Evolutionary conservation across 2,113 vertebrate species (phyloP).

Genomic region (Sinocyclocheilus grahami): DNA sequence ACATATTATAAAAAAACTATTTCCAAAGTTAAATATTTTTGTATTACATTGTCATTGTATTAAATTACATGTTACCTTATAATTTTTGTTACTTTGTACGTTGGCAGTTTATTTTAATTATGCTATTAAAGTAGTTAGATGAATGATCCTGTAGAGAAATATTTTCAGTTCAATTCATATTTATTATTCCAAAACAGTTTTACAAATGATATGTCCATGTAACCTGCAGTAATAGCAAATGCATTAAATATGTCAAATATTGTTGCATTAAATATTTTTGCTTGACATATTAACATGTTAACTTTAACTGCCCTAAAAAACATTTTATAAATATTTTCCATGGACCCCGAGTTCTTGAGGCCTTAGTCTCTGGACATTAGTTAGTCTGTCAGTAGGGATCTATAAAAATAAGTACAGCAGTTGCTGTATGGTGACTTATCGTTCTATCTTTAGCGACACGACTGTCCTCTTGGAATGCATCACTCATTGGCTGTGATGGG

Average conservation of each 20-base stretch:
- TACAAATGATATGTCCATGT: too few species aligned
- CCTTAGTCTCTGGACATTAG: background rate
- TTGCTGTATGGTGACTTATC: background rate
- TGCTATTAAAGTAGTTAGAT: background rate
- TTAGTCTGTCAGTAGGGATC: background rate
- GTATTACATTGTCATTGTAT: background rate
- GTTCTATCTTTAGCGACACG: background rate
- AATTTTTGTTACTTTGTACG: background rate
- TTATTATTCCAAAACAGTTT: too few species aligned
- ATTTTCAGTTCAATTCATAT: too few species aligned
- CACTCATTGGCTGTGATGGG: background rate
- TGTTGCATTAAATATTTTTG: too few species aligned
- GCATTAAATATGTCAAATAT: too few species aligned
- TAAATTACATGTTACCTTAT: background rate
- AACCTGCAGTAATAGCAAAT: too few species aligned
- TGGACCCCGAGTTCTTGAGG: background rate
- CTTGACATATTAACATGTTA: background rate
- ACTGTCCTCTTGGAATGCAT: slow-evolving; percentile 4
- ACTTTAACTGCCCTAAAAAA: background rate
- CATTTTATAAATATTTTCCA: too few species aligned
- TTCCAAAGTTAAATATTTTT: background rate
- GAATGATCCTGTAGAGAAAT: too few species aligned
- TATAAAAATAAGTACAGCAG: background rate
- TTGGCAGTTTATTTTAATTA: background rate
- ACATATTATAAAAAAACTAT: background rate